phyloP scores from a whole-genome alignment of 92 coral and sea anemone species.

The Epizoanthus stellaris region DNA sequence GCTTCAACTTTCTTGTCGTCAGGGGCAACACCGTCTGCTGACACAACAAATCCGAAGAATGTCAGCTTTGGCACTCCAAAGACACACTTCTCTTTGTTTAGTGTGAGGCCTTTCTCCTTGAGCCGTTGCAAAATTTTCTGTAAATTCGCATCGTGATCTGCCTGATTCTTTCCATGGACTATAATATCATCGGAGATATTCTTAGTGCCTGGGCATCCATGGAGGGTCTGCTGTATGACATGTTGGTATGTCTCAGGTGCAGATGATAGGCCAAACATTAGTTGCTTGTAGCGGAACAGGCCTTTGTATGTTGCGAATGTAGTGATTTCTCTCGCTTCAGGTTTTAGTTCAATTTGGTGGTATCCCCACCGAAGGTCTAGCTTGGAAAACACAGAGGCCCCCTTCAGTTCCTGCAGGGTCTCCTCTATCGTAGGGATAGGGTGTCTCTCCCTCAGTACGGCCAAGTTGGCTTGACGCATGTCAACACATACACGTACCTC shows the following conservation, averaged over 20 bases:
- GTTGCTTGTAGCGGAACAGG: constrained; percentile 32
- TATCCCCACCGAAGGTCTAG: constrained; percentile 27
- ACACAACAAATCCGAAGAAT: constrained; percentile 19
- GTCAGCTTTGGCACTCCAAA: constrained; percentile 32
- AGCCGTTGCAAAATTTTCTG: background rate
- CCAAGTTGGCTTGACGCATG: background rate
- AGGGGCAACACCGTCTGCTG: constrained; percentile 30
- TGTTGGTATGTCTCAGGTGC: constrained; percentile 10
- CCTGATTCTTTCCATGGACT: constrained; percentile 8
- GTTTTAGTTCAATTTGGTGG: background rate
- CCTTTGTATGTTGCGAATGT: constrained; percentile 7
- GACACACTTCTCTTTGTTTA: constrained; percentile 33
- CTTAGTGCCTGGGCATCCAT: constrained; percentile 12
- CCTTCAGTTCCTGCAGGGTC: background rate
- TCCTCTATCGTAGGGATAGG: constrained; percentile 4
- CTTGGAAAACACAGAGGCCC: background rate
- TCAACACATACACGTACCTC: too few species aligned
- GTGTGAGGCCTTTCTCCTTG: constrained; percentile 24
- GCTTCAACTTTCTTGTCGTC: constrained; percentile 16
- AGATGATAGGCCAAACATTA: constrained; percentile 30
- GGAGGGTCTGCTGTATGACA: constrained; percentile 31
- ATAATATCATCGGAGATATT: constrained; percentile 16
- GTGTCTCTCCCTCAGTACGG: background rate
- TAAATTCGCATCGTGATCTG: constrained; percentile 21
- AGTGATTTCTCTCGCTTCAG: background rate